Conservation (phyloP, 2,888 invertebrate genomes). For the Helicoverpa assulta region DNA sequence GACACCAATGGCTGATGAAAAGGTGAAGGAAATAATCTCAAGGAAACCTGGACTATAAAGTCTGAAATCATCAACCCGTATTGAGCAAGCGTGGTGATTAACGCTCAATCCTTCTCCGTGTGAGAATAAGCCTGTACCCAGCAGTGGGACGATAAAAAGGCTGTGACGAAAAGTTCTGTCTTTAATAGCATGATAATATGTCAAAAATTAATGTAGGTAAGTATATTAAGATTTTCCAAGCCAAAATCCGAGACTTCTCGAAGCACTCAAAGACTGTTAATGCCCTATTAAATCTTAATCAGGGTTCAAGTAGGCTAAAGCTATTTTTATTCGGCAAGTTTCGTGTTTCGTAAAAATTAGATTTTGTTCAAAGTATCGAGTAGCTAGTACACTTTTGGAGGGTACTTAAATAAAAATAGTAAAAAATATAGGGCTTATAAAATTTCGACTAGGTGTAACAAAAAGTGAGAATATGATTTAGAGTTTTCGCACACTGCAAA, state of each 20-base stretch:
- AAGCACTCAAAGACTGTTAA: neutral
- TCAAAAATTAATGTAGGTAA: neutral
- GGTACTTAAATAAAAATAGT: conserved; percentile 26
- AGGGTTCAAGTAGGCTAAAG: neutral
- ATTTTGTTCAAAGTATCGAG: conserved; percentile 24
- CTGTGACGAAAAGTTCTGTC: neutral
- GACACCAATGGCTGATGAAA: too few species aligned
- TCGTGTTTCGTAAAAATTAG: conserved; percentile 16
- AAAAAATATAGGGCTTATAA: conserved; percentile 36
- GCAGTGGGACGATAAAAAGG: too few species aligned
- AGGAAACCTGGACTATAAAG: too few species aligned
- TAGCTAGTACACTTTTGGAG: conserved; percentile 15
- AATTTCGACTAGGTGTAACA: conserved; percentile 54
- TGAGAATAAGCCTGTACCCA: too few species aligned
- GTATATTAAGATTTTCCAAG: neutral
- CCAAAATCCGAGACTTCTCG: neutral
- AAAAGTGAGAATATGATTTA: conserved; percentile 21
- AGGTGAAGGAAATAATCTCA: too few species aligned
- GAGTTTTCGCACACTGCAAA: too few species aligned
- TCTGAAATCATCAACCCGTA: too few species aligned
- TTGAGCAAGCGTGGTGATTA: too few species aligned
- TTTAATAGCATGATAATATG: neutral
- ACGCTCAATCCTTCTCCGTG: too few species aligned
- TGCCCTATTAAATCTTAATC: neutral
- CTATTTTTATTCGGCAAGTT: conserved; percentile 6